phyloP scores from a whole-genome alignment of 2,888 invertebrate species.

The Caenorhabditis afra region DNA sequence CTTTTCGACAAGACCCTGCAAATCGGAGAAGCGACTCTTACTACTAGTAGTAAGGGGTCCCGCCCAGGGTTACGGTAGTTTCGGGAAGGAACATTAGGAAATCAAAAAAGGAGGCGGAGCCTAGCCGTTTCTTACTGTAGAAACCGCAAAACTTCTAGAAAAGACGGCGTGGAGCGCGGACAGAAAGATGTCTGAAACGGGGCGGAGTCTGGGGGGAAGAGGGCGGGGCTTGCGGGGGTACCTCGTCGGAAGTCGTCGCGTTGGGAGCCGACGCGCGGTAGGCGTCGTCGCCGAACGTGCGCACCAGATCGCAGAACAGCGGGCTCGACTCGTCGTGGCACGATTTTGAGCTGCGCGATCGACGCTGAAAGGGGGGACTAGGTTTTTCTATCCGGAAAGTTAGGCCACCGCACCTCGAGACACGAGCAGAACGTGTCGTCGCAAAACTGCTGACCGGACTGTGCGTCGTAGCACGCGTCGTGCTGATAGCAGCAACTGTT shows the following conservation, averaged over 20 bases:
- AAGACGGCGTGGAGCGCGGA: too few relatives aligned
- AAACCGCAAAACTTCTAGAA: background rate
- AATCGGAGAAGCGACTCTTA: too few relatives aligned
- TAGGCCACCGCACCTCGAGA: slow-evolving; percentile 44
- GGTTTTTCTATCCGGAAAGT: too few relatives aligned
- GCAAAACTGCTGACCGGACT: slow-evolving; percentile 63
- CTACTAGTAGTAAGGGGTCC: slow-evolving; percentile 1
- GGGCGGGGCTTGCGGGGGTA: slow-evolving; percentile 1
- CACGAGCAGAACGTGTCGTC: slow-evolving; percentile 71
- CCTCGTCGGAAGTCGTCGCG: slow-evolving; percentile 52
- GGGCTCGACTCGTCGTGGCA: slow-evolving; percentile 65
- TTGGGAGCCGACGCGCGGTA: slow-evolving; percentile 55
- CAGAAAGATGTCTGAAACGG: slow-evolving; percentile 1
- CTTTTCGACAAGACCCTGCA: slow-evolving; percentile 44
- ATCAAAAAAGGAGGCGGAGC: background rate
- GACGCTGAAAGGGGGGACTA: slow-evolving; percentile 37
- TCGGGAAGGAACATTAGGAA: background rate
- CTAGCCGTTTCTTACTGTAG: background rate
- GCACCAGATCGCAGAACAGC: slow-evolving; percentile 62
- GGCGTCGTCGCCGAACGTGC: slow-evolving; percentile 62
- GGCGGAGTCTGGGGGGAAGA: too few relatives aligned
- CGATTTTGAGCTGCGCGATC: slow-evolving; percentile 51
- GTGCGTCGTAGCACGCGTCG: slow-evolving; percentile 48
- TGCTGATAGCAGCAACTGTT: slow-evolving; percentile 51
- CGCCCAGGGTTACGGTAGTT: slow-evolving; percentile 3